These are phyloP conservation scores for Callaeas wilsoni DNA, from an alignment of 2,113 vertebrate genomes.

Conservation along the genomic window DNA sequence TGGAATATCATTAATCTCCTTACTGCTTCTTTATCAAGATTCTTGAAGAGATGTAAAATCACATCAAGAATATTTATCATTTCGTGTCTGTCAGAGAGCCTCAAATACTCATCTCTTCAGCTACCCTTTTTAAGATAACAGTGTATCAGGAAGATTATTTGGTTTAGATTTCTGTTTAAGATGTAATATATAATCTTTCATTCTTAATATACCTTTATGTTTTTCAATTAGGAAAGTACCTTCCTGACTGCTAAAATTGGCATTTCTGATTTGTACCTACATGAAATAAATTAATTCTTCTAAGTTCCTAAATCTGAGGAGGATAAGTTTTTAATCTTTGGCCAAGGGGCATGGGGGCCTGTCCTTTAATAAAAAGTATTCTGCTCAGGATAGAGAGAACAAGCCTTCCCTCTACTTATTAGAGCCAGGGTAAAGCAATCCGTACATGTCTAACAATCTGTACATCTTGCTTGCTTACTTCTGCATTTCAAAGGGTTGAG, in stretches of 20 bases:
- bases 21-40: not conserved
- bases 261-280: not conserved
- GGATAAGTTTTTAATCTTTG: not conserved
- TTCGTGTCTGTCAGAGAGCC: not conserved
- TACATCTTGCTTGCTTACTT: not conserved
- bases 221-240: not conserved
- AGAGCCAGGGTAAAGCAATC: not conserved
- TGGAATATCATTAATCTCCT: not conserved
- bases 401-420: not conserved
- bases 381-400: not conserved
- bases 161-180: not conserved
- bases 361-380: not conserved
- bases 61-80: not conserved
- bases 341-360: accelerated
- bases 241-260: not conserved
- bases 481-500: not conserved
- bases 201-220: not conserved
- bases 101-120: not conserved
- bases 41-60: not conserved
- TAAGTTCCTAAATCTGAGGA: not conserved
- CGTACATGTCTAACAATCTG: not conserved
- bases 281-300: not conserved
- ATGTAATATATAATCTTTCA: not conserved
- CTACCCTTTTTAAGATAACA: not conserved
- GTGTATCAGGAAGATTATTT: not conserved